Conservation (phyloP, 2,113 vertebrate species). For the Xiphias gladius region DNA sequence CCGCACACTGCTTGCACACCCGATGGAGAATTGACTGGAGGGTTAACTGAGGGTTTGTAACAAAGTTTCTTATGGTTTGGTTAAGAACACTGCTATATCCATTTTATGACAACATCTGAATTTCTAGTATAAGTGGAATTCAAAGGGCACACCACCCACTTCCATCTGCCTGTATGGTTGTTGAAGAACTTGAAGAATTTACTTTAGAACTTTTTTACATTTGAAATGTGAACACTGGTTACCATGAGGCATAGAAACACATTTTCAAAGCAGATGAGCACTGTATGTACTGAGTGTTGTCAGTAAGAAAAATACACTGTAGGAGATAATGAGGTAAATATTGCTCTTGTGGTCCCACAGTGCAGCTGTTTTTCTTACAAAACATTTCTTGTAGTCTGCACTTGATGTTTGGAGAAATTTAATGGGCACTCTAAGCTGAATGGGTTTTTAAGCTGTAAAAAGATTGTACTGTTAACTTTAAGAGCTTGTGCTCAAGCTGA, state of each 20-base stretch:
- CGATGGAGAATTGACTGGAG: constrained; percentile 11
- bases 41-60: constrained; percentile 11
- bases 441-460: background rate
- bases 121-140: constrained; percentile 39
- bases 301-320: constrained; percentile 27
- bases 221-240: constrained; percentile 25
- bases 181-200: constrained; percentile 25
- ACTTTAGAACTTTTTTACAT: constrained; percentile 34
- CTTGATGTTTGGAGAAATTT: constrained; percentile 17
- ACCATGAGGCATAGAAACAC: constrained; percentile 14
- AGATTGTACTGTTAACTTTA: background rate
- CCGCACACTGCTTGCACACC: constrained; percentile 10
- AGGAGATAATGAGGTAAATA: constrained; percentile 52
- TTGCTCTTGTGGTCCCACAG: constrained; percentile 13
- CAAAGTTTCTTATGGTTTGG: constrained; percentile 6
- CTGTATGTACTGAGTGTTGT: constrained; percentile 18
- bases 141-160: constrained; percentile 37
- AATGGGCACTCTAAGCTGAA: constrained; percentile 12
- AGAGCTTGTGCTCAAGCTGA: background rate
- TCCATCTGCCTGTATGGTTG: constrained; percentile 44
- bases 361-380: constrained; percentile 28
- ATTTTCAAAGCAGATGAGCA: constrained; percentile 18
- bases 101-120: constrained; percentile 10
- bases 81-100: background rate
- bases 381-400: constrained; percentile 24